A percentile compares a stretch with the other conserved stretches of the same genome.
Evolutionary conservation across 2,797 vertebrate species (phyloP).

Genomic region (Premnoplex brunnescens): DNA sequence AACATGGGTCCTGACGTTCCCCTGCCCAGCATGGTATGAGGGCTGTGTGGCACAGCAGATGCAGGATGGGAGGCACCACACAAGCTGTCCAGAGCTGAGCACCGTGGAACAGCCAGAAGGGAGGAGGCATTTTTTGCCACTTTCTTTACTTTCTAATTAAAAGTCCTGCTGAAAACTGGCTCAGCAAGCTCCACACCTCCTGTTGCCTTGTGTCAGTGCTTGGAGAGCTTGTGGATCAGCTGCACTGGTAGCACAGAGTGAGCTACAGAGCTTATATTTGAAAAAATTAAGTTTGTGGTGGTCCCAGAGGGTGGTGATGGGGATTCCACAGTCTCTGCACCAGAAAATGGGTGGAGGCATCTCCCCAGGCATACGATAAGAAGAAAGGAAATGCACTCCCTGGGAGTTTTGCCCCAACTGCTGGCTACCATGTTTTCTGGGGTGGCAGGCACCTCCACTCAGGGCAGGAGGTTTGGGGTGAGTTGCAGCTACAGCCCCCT

Average conservation of each 20-base stretch:
- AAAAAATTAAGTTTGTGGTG: rapidly evolving
- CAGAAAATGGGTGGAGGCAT: neutral
- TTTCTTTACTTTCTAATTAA: neutral
- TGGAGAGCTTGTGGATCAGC: neutral
- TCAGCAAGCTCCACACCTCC: neutral
- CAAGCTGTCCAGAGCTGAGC: neutral
- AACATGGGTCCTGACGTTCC: rapidly evolving
- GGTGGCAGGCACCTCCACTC: rapidly evolving
- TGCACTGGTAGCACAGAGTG: rapidly evolving
- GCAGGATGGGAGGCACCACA: rapidly evolving
- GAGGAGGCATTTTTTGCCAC: neutral
- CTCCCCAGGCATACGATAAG: neutral
- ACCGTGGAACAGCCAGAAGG: rapidly evolving
- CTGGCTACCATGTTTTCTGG: neutral
- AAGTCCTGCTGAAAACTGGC: neutral
- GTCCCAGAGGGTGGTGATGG: neutral
- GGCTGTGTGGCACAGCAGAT: neutral
- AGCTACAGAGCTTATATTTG: neutral
- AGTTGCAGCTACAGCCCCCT: neutral
- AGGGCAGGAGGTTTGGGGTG: neutral
- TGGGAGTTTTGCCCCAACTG: rapidly evolving
- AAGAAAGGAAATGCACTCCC: neutral
- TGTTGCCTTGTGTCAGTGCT: neutral
- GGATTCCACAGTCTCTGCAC: neutral
- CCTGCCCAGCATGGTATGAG: neutral